Evolutionary conservation across 2,797 vertebrate genomes (phyloP).

Genomic region (Hozukius guyotensis): DNA sequence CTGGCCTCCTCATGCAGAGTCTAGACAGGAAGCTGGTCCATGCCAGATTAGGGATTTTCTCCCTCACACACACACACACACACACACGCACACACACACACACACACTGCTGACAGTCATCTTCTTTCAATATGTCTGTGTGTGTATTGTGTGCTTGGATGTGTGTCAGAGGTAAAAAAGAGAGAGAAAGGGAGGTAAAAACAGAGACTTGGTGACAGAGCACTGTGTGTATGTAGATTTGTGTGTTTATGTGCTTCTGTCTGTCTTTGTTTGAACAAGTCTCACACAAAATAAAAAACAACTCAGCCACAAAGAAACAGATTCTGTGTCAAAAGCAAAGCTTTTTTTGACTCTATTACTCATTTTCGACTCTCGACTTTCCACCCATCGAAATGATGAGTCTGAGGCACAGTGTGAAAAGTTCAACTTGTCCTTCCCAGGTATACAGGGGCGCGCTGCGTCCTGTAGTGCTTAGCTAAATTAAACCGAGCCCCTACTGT

Average conservation of each 20-base stretch:
- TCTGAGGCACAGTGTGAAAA: constrained; percentile 76
- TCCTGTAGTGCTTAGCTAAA: constrained; percentile 85
- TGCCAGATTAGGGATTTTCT: constrained; percentile 82
- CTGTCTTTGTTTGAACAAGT: constrained; percentile 52
- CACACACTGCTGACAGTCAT: constrained; percentile 53
- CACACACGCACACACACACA: background rate
- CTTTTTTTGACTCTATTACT: constrained; percentile 40
- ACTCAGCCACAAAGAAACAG: constrained; percentile 30
- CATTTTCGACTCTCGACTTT: constrained; percentile 56
- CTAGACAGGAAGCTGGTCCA: constrained; percentile 82
- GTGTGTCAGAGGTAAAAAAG: constrained; percentile 41
- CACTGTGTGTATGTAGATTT: constrained; percentile 17
- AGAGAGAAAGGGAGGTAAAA: constrained; percentile 18
- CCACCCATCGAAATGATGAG: constrained; percentile 47
- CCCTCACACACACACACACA: constrained; percentile 47
- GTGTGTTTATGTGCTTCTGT: constrained; percentile 37
- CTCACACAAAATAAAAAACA: constrained; percentile 28
- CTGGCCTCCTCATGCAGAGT: constrained; percentile 78
- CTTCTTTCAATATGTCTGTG: constrained; percentile 55
- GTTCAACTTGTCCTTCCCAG: constrained; percentile 79
- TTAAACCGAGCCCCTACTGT: constrained; percentile 89
- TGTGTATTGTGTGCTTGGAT: constrained; percentile 45
- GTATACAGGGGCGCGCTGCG: constrained; percentile 48
- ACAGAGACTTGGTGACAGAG: constrained; percentile 31
- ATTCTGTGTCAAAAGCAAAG: constrained; percentile 33